These are phyloP conservation scores for Karalla daura DNA, from an alignment of 2,797 vertebrate species.

Conservation along the genomic window DNA sequence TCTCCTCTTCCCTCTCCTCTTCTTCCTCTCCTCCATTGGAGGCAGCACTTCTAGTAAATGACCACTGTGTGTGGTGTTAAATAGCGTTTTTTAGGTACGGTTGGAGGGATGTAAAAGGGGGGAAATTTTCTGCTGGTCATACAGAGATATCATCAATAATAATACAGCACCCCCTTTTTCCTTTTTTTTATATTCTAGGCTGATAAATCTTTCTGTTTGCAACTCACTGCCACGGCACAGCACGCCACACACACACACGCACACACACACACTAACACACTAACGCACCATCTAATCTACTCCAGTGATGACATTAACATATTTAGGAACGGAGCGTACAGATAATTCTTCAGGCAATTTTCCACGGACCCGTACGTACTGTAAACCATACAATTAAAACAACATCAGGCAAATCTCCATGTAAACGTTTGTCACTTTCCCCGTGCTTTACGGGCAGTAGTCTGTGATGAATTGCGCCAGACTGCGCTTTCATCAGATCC, in stretches of 20 bases:
- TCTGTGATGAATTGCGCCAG: conserved; percentile 31
- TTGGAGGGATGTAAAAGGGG: background rate
- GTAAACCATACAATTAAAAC: conserved; percentile 59
- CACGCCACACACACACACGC: too few species aligned
- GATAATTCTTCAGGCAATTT: conserved; percentile 53
- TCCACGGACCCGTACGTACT: conserved; percentile 52
- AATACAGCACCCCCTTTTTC: too few species aligned
- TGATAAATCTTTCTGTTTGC: too few species aligned
- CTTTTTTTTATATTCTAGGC: too few species aligned
- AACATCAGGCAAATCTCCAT: conserved; percentile 39
- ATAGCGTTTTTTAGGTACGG: conserved; percentile 5
- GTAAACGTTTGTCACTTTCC: conserved; percentile 32
- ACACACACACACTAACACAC: background rate
- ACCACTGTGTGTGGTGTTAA: background rate
- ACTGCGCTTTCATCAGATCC: conserved; percentile 35
- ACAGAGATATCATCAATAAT: conserved; percentile 1
- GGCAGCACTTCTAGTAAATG: background rate
- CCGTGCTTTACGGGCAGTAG: conserved; percentile 34
- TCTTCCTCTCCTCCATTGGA: too few species aligned
- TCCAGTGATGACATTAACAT: conserved; percentile 49
- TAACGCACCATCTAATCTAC: background rate
- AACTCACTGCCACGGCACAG: too few species aligned
- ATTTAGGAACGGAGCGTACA: conserved; percentile 49
- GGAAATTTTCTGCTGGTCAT: background rate
- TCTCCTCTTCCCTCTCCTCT: too few species aligned